phyloP scores from a whole-genome alignment of 1,140 invertebrate genomes.

The Drosophila truncata region DNA sequence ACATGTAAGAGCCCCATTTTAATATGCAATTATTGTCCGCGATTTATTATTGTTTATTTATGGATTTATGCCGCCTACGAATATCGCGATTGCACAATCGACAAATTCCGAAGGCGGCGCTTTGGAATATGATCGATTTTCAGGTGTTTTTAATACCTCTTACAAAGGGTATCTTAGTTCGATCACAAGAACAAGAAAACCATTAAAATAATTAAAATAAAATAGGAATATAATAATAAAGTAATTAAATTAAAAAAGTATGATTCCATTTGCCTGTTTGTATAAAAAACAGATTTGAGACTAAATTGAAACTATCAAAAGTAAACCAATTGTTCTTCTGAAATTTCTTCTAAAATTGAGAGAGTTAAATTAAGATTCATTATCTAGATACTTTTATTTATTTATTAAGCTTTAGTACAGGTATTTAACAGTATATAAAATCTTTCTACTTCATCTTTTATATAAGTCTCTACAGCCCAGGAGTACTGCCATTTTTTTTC shows the following conservation, averaged over 20 bases:
- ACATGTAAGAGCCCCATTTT: constrained; percentile 50
- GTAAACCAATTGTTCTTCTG: too few species aligned
- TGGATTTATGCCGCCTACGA: constrained; percentile 75
- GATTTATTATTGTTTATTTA: constrained; percentile 79
- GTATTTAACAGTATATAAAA: neutral
- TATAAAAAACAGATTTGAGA: neutral
- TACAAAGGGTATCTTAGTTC: neutral
- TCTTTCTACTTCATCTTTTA: neutral
- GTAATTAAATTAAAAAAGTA: too few species aligned
- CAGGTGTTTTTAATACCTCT: neutral
- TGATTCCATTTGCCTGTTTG: neutral
- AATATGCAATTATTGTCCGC: constrained; percentile 79
- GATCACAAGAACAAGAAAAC: too few species aligned
- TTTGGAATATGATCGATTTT: constrained; percentile 42
- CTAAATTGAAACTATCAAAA: too few species aligned
- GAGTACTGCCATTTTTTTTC: neutral
- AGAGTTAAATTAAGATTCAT: neutral
- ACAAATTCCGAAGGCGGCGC: constrained; percentile 41
- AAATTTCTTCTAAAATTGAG: neutral
- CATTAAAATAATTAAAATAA: neutral
- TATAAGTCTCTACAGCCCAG: neutral
- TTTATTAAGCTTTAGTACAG: neutral
- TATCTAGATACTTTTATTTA: neutral
- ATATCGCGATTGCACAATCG: constrained; percentile 71
- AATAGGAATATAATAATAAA: neutral